phyloP scores from a whole-genome alignment of 2,797 vertebrate genomes.

The Cygnus olor region DNA sequence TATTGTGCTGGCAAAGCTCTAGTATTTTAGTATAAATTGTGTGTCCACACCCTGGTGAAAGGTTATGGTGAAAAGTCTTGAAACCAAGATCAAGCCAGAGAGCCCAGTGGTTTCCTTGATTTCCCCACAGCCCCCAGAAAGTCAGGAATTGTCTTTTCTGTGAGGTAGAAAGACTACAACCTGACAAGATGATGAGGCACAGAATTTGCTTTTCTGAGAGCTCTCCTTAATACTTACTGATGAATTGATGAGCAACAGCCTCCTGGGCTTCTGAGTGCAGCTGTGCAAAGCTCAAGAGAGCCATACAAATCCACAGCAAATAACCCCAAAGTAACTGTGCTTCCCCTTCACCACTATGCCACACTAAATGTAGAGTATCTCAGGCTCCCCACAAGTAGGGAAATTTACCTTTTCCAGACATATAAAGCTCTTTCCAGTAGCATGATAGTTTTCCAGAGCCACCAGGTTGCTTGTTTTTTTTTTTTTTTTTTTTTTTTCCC shows the following conservation, averaged over 20 bases:
- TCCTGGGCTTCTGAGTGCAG: not conserved
- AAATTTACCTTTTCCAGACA: not conserved
- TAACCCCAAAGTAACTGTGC: not conserved
- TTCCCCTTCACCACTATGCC: not conserved
- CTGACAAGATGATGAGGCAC: not conserved
- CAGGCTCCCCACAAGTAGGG: not conserved
- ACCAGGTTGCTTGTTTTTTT: not conserved
- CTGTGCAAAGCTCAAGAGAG: not conserved
- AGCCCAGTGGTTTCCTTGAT: not conserved
- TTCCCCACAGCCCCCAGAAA: not conserved
- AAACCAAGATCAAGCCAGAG: not conserved
- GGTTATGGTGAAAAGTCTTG: not conserved
- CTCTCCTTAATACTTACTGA: not conserved
- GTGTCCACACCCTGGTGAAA: not conserved
- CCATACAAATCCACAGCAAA: not conserved
- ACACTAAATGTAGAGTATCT: not conserved
- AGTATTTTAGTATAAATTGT: not conserved
- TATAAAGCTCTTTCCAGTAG: not conserved
- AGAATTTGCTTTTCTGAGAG: not conserved
- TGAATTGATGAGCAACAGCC: not conserved
- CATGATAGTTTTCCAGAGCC: not conserved
- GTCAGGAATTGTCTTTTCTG: not conserved
- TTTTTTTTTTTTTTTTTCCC: not conserved
- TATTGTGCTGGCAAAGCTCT: not conserved
- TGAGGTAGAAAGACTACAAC: not conserved